These are phyloP conservation scores for Apaloderma vittatum DNA, from an alignment of 2,113 vertebrate species.

Conservation along the genomic window DNA sequence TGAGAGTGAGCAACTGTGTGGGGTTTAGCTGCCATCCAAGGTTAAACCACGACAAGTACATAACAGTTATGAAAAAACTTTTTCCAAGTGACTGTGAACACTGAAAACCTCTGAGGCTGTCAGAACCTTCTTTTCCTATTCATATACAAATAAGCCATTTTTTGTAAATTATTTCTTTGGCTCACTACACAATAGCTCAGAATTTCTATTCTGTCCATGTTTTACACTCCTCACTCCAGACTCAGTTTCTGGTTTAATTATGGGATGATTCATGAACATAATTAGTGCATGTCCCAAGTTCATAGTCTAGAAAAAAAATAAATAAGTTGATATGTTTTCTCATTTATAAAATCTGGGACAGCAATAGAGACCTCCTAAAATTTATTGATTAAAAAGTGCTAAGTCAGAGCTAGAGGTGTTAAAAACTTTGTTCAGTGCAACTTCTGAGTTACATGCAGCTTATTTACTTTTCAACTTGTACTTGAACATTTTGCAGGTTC, in stretches of 20 bases:
- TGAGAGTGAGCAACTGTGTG: neutral
- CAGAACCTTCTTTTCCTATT: neutral
- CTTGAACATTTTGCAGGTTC: neutral
- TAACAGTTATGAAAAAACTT: neutral
- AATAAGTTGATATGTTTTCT: neutral
- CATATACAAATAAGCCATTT: neutral
- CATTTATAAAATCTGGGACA: neutral
- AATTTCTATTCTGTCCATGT: neutral
- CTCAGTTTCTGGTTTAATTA: neutral
- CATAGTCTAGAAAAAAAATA: neutral
- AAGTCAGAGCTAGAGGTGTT: neutral
- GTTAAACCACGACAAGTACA: neutral
- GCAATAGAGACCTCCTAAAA: neutral
- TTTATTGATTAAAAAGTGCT: neutral
- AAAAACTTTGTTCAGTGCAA: neutral
- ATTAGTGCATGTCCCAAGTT: neutral
- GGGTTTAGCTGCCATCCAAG: neutral
- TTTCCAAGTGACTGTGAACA: neutral
- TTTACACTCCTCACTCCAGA: neutral
- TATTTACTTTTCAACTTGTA: neutral
- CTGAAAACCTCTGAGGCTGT: neutral
- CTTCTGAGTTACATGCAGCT: neutral
- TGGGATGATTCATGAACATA: neutral
- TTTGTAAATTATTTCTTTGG: conserved; percentile 28
- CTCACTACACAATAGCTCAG: neutral